Base-by-base conservation (phyloP, 2,113 vertebrate species). In the Tringa solitaria region DNA sequence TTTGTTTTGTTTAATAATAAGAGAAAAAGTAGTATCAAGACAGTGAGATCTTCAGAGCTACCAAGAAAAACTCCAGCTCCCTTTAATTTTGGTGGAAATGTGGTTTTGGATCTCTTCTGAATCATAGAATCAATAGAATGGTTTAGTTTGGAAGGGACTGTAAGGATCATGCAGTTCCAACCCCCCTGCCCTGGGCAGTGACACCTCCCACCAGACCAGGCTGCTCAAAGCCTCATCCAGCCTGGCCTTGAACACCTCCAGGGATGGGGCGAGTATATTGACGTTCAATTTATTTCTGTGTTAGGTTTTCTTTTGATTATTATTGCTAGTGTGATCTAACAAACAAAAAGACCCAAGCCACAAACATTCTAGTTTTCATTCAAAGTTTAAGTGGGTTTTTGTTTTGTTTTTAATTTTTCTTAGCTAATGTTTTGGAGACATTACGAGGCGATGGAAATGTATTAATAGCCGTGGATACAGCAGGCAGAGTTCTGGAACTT, bases 351-450 rank as follows among this genome's bases (percentile, higher is more conserved):
- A 30, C 15, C 2, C 19, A 57, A 63, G 19, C 30, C 18, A 46
- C 19, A 70, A 23, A 33, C 24, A 6, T 72, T 67, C 33, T 81
- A 32, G 41, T 78, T 96, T 86, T 91, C 24, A 13, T 88, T 90
- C 46, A 43, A 24, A 92, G 39, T 74, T 7, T 43, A 90, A 67
- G 21, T 39, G 20, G 20, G 3, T 16, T 91, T 87, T 78, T 95
- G 57, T 80, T 70, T 51, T 56, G 82, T 95, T 94, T 69, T 83
- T 94, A 41, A 80, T 77, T 91, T 43, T 46, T 75, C 53, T 64
- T 76, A 99, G 99, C 99, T 63, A 99, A 99, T 90, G 99, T 99
- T 67, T 98, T 99, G 99, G 99, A 99, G 96, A 99, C 99, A 0
- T 98, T 99, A 53, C 98, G 99, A 48, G 99, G 99, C 18, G 99